A percentile compares a stretch with the other conserved stretches of the same genome.
Evolutionary conservation across 1,140 invertebrate genomes (phyloP).

Genomic region (Branchinecta lynchi): DNA sequence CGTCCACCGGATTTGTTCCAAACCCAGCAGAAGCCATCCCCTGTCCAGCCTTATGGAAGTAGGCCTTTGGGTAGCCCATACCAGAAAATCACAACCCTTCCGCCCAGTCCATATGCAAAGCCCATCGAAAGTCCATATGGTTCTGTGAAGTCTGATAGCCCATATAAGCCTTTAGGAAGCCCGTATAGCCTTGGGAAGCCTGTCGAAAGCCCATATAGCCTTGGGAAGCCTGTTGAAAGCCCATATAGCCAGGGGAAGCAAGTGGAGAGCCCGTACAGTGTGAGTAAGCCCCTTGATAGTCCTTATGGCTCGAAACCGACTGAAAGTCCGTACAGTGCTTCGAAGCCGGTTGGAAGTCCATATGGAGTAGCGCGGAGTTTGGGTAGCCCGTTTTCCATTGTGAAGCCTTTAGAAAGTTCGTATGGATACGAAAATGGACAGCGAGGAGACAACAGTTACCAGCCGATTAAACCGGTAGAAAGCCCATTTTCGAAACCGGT

Average conservation of each 20-base stretch:
- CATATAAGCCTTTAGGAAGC: slow-evolving; percentile 2
- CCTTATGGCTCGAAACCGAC: neutral
- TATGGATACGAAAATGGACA: neutral
- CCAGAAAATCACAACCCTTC: neutral
- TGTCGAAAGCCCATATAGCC: neutral
- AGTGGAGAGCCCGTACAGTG: neutral
- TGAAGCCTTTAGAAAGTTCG: neutral
- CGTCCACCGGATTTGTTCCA: neutral
- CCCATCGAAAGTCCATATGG: neutral
- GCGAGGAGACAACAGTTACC: neutral
- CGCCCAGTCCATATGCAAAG: neutral
- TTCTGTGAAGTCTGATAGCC: neutral
- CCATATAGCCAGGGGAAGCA: neutral
- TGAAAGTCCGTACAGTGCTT: neutral
- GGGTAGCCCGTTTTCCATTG: neutral
- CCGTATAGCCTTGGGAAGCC: neutral
- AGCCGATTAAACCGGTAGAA: neutral
- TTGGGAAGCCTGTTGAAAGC: neutral
- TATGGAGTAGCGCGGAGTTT: neutral
- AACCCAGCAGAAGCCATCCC: neutral
- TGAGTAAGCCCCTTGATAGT: neutral
- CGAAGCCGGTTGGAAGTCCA: neutral
- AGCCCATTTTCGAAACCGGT: slow-evolving; percentile 1
- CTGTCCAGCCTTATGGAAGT: neutral
- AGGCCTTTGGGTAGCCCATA: slow-evolving; percentile 2